phyloP scores from a whole-genome alignment of 2,113 vertebrate species.

The Chamaetylas fuelleborni region DNA sequence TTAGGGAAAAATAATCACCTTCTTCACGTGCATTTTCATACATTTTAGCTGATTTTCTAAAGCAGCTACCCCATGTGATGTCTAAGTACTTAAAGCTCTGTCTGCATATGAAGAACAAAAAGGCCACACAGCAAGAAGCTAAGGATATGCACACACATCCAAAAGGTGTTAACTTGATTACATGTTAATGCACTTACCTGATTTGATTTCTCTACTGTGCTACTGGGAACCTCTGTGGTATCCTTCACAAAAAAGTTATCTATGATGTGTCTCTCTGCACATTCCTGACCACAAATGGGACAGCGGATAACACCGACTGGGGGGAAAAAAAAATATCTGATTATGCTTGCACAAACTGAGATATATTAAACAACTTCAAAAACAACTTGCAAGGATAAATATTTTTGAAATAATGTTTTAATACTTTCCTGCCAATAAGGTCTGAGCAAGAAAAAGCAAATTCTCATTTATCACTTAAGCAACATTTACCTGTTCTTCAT shows the following conservation, averaged over 20 bases:
- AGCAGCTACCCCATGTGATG: not conserved
- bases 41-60: not conserved
- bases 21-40: not conserved
- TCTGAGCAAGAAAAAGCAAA: not conserved
- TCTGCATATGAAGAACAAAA: not conserved
- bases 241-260: constrained; percentile 99
- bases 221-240: constrained; percentile 95
- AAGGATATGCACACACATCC: not conserved
- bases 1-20: not conserved
- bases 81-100: not conserved
- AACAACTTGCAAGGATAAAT: not conserved
- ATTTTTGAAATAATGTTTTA: not conserved
- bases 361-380: constrained; percentile 10
- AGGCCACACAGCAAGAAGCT: constrained; percentile 7
- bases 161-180: constrained; percentile 12
- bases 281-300: constrained; percentile 95
- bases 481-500: not conserved
- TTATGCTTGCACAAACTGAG: not conserved
- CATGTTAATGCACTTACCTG: constrained; percentile 80
- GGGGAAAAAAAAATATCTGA: not conserved
- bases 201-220: constrained; percentile 96
- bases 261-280: constrained; percentile 93
- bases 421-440: not conserved
- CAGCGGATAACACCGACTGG: constrained; percentile 91
- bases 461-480: not conserved